A percentile compares a stretch with the other conserved stretches of the same genome.
Conservation (phyloP, 2,113 vertebrate species). For the Xenopus laevis region DNA sequence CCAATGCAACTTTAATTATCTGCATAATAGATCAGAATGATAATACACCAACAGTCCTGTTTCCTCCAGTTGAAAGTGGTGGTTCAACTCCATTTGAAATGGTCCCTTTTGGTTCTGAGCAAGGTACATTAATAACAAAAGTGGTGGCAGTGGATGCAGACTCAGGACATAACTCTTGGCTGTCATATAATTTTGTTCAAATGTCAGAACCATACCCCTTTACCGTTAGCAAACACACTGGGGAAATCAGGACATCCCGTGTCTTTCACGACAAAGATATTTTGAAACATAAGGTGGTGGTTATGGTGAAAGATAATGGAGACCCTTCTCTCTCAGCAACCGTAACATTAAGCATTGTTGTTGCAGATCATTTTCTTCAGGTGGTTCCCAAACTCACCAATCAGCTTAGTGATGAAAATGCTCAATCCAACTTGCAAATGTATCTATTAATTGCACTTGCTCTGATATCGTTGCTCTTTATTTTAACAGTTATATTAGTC, state of each 20-base stretch:
- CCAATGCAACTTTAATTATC: slow-evolving; percentile 52
- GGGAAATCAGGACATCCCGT: slow-evolving; percentile 52
- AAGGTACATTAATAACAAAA: slow-evolving; percentile 47
- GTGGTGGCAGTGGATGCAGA: slow-evolving; percentile 51
- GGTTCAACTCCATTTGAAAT: slow-evolving; percentile 6
- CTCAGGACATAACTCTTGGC: slow-evolving; percentile 32
- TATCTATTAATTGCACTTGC: no score
- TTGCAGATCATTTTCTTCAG: no score
- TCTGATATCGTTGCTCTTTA: no score
- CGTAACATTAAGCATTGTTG: no score
- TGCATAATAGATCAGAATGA: slow-evolving; percentile 58
- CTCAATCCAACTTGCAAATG: no score
- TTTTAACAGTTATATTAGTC: no score
- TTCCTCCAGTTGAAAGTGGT: not conserved
- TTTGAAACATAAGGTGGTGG: no score
- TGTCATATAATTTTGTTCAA: slow-evolving; percentile 48
- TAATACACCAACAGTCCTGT: slow-evolving; percentile 48
- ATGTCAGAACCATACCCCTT: slow-evolving; percentile 42
- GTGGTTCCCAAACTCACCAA: no score
- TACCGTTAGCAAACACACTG: slow-evolving; percentile 48
- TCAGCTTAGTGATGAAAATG: no score
- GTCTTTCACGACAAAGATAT: no score
- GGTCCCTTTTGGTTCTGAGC: slow-evolving; percentile 42
- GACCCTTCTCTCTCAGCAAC: no score
- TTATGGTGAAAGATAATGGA: no score